A percentile compares a stretch with the other conserved stretches of the same genome.
Conservation (phyloP, 1,140 invertebrate species). For the Trichonephila inaurata region DNA sequence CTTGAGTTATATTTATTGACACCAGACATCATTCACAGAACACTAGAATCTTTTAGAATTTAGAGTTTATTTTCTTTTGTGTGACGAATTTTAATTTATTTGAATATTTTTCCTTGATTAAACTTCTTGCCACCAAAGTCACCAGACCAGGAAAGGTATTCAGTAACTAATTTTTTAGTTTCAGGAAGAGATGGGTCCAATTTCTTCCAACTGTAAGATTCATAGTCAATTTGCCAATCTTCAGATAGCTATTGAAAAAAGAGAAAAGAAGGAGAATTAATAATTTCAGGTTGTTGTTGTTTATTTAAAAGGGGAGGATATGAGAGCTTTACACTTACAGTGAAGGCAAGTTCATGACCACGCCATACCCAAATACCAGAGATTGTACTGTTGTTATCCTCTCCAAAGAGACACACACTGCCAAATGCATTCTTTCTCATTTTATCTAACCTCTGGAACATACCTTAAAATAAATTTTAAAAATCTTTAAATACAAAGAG, state of each 20-base stretch:
- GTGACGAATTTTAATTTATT: constrained; percentile 86
- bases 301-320: not conserved
- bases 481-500: too few species aligned
- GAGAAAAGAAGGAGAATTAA: not conserved
- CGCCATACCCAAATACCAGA: constrained; percentile 98
- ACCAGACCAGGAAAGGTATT: constrained; percentile 96
- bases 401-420: constrained; percentile 95
- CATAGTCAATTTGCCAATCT: constrained; percentile 99
- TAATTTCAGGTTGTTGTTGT: not conserved
- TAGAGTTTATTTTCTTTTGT: constrained; percentile 1
- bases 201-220: constrained; percentile 98
- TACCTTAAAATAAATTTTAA: constrained; percentile 83
- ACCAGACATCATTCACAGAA: constrained; percentile 52
- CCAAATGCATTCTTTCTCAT: constrained; percentile 98
- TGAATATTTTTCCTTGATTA: constrained; percentile 99
- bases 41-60: not conserved
- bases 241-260: not conserved
- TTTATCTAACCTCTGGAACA: constrained; percentile 99
- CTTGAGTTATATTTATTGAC: not conserved
- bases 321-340: constrained; percentile 82
- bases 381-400: constrained; percentile 95
- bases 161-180: constrained; percentile 93
- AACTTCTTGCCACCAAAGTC: constrained; percentile 95
- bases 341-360: constrained; percentile 96
- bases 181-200: constrained; percentile 90